Percentiles rank a stretch among this genome's conserved stretches.
phyloP scores from a whole-genome alignment of 2,113 vertebrate genomes.

The Elanus axillaris region DNA sequence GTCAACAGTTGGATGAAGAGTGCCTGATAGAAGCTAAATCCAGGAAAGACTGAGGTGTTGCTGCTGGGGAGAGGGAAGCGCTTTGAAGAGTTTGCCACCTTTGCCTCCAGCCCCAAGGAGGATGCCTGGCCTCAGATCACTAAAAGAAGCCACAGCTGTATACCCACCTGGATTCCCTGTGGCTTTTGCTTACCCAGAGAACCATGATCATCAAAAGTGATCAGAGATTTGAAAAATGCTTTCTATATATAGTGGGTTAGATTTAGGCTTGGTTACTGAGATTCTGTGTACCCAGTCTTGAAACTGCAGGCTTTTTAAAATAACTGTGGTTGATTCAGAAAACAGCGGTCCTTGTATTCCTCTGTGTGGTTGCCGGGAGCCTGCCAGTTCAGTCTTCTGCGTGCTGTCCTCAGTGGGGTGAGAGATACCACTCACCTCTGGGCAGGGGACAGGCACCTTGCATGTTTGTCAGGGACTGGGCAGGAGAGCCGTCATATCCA shows the following conservation, averaged over 20 bases:
- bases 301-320: background rate
- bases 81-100: constrained; percentile 38
- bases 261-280: background rate
- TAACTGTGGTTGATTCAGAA: background rate
- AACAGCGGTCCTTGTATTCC: background rate
- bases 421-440: background rate
- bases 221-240: background rate
- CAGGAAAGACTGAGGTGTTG: constrained; percentile 53
- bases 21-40: background rate
- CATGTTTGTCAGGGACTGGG: background rate
- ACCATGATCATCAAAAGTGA: background rate
- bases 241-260: background rate
- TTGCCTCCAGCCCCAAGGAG: background rate
- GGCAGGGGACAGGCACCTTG: background rate
- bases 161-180: background rate
- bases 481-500: background rate
- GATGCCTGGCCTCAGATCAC: background rate
- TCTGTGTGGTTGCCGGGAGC: background rate
- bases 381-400: background rate
- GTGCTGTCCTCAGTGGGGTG: background rate
- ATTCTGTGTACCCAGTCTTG: background rate
- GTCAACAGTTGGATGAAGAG: constrained; percentile 20
- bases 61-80: constrained; percentile 11
- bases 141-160: background rate
- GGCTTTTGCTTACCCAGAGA: background rate